phyloP scores from a whole-genome alignment of 1,140 invertebrate genomes.

The Ceratosolen solmsi region DNA sequence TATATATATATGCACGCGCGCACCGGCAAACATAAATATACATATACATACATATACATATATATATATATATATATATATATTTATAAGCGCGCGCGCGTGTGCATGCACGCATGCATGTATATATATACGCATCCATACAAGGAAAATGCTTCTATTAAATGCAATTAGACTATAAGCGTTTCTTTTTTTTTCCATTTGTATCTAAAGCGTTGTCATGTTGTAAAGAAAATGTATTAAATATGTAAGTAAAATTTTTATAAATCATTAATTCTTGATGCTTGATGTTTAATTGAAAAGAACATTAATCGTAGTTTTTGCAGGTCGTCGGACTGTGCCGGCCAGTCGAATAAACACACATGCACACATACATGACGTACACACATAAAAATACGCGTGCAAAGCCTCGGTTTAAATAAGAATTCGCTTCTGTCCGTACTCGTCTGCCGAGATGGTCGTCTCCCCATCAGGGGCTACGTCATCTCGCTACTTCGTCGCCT shows the following conservation, averaged over 20 bases:
- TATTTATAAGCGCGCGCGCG: too few species aligned
- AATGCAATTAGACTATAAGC: conserved; percentile 16
- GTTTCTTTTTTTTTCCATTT: background rate
- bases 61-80: background rate
- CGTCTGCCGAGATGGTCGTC: too few species aligned
- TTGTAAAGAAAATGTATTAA: conserved; percentile 28
- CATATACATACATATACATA: background rate
- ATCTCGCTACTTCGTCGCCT: too few species aligned
- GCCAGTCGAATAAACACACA: too few species aligned
- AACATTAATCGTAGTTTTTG: background rate
- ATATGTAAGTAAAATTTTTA: conserved; percentile 39
- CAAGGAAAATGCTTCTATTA: conserved; percentile 5
- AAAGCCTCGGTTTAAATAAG: background rate
- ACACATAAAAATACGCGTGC: too few species aligned
- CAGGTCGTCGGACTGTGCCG: background rate
- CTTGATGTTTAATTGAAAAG: conserved; percentile 13
- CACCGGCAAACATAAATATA: too few species aligned
- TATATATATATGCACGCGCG: too few species aligned
- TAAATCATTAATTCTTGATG: conserved; percentile 29
- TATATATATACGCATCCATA: background rate
- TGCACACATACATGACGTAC: too few species aligned
- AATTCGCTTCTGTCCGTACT: too few species aligned
- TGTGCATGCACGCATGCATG: background rate
- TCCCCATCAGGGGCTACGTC: too few species aligned
- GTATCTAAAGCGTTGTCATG: conserved; percentile 24